Evolutionary conservation across 2,113 vertebrate genomes (phyloP).

Genomic region (Onychorhynchus coronatus): DNA sequence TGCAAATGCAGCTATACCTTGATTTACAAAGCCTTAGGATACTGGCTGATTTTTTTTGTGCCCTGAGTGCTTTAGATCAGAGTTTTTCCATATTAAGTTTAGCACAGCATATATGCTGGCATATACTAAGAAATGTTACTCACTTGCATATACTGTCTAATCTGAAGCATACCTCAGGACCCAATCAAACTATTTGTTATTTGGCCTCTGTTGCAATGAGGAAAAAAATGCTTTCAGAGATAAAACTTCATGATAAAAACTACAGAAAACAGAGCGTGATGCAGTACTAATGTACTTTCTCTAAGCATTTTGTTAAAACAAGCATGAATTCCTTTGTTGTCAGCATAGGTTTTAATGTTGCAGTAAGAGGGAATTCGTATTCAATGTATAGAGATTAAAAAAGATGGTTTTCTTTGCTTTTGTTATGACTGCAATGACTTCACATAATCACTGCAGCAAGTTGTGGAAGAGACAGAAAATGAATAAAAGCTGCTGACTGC

Average conservation of each 20-base stretch:
- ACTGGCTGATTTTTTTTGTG: background rate
- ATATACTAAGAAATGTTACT: background rate
- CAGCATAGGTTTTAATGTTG: background rate
- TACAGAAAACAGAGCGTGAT: background rate
- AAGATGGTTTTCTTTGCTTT: background rate
- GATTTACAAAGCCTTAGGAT: background rate
- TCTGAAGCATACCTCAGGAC: background rate
- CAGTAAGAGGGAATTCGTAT: background rate
- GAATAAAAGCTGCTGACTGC: background rate
- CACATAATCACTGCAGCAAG: constrained; percentile 25
- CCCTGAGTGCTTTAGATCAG: background rate
- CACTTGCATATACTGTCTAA: background rate
- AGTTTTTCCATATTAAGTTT: background rate
- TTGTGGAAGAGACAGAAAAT: constrained; percentile 22
- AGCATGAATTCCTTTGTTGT: background rate
- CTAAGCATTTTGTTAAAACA: background rate
- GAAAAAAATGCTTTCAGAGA: background rate
- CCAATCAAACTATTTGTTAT: background rate
- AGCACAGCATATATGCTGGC: background rate
- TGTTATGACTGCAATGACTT: background rate
- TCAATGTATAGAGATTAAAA: background rate
- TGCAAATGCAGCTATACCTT: background rate
- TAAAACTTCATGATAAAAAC: background rate
- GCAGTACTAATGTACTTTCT: background rate
- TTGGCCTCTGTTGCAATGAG: background rate